These are phyloP conservation scores for Automeris io DNA, from an alignment of 2,888 invertebrate genomes.

Conservation along the genomic window DNA sequence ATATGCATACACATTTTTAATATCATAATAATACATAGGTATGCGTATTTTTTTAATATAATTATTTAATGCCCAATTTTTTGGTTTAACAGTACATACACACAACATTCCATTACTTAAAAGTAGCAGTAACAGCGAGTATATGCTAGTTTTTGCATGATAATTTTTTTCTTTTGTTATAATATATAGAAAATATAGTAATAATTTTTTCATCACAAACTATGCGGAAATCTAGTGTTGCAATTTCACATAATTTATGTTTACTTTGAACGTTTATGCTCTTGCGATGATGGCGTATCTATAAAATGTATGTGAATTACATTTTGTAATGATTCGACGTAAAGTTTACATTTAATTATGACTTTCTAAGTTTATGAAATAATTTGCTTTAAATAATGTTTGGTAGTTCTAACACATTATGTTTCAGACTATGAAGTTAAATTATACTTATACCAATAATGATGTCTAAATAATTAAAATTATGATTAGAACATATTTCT, in stretches of 20 bases:
- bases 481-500: neutral
- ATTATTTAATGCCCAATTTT: too few species aligned
- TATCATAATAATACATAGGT: too few species aligned
- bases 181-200: neutral
- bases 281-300: constrained; percentile 11
- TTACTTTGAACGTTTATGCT: constrained; percentile 15
- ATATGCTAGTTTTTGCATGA: too few species aligned
- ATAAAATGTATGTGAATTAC: constrained; percentile 20
- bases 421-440: neutral
- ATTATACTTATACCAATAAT: neutral
- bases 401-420: constrained; percentile 13
- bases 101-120: too few species aligned
- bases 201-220: constrained; percentile 15
- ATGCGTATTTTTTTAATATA: too few species aligned
- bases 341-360: constrained; percentile 23
- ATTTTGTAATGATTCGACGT: constrained; percentile 23
- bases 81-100: too few species aligned
- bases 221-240: constrained; percentile 24
- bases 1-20: too few species aligned
- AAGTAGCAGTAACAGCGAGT: too few species aligned
- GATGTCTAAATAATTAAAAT: neutral
- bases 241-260: constrained; percentile 26
- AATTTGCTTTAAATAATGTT: constrained; percentile 28
- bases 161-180: neutral
- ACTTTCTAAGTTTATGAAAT: constrained; percentile 31